Base-by-base conservation (phyloP, 1,140 invertebrate genomes). In the Pseudomyrmex dendroicus region DNA sequence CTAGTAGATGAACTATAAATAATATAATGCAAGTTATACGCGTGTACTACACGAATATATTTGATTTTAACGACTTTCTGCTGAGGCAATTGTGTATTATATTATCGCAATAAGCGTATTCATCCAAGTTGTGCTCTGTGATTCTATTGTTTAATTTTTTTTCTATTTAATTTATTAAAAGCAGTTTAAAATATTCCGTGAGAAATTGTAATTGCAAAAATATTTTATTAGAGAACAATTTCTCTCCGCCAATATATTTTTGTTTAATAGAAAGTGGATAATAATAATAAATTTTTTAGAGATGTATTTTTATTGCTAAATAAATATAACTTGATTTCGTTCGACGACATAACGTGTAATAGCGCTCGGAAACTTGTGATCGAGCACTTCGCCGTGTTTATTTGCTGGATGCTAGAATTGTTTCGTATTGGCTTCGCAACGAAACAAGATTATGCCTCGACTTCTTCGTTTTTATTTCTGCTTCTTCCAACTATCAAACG, bases 371-470 rank as follows among this genome's bases (percentile, higher is more conserved):
- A 35, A 66, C 17, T 46, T 22, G 59, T 63, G 54, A 82, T 70
- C 62, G 57, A 70, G 72, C 56, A 63, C 68, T 66, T 25, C 7
- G 12, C 76, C 54, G 44, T 15, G 54, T 80, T 72, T 80, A 80
- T 72, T 72, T 59, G 44, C 22, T 72, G n/a, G 66, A 57, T 70
- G 66, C 76, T 70, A 44, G 52, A 59, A 72, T 80, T 80, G 66
- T 78, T 78, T 78, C 63, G 15, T 78, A 78, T 72, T 70, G 76
- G 76, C 44, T 78, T 44, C 22, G 44, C 59, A 80, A 72, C 76
- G 72, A 80, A 80, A 80, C 76, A 72, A 80, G 76, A 80, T 80
- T 80, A 80, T 80, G 76, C 76, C 22, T 25, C 54, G 66, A 70
- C 52, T 50, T 72, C 80, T 61, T 76, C 56, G 70, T 84, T 77